phyloP scores from a whole-genome alignment of 2,113 vertebrate genomes.

The Triplophysa rosa region DNA sequence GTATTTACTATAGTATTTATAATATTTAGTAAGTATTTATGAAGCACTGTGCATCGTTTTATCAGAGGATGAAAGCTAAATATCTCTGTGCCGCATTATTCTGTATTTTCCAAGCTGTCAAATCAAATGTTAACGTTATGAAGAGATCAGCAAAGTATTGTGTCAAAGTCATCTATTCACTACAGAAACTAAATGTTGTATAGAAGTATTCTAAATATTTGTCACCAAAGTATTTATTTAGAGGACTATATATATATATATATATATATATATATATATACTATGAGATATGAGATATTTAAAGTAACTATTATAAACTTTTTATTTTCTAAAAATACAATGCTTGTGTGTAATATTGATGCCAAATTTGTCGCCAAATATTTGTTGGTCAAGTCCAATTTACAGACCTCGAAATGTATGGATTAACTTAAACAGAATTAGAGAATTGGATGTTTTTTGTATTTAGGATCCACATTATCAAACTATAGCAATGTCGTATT shows the following conservation, averaged over 20 bases:
- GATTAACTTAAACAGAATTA: background rate
- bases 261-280: too few relatives aligned
- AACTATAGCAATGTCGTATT: background rate
- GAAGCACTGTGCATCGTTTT: background rate
- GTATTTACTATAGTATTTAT: background rate
- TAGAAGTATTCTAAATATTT: conserved; percentile 29
- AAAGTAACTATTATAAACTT: conserved; percentile 3
- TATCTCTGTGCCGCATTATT: background rate
- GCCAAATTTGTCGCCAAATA: conserved; percentile 2
- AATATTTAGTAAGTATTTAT: background rate
- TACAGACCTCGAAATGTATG: background rate
- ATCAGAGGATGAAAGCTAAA: background rate
- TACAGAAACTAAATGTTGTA: background rate
- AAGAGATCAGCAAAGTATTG: background rate
- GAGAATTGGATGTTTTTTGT: background rate
- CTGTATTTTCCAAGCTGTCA: background rate
- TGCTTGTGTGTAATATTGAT: conserved; percentile 8
- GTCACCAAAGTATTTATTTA: conserved; percentile 32
- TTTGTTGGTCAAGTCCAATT: conserved; percentile 4
- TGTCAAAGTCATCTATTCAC: conserved; percentile 17
- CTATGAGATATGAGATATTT: background rate
- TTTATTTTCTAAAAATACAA: background rate
- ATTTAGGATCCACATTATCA: background rate
- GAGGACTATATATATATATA: background rate
- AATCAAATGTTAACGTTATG: background rate